Evolutionary conservation across 2,888 invertebrate species (phyloP).

Genomic region (Eupithecia abbreviata): DNA sequence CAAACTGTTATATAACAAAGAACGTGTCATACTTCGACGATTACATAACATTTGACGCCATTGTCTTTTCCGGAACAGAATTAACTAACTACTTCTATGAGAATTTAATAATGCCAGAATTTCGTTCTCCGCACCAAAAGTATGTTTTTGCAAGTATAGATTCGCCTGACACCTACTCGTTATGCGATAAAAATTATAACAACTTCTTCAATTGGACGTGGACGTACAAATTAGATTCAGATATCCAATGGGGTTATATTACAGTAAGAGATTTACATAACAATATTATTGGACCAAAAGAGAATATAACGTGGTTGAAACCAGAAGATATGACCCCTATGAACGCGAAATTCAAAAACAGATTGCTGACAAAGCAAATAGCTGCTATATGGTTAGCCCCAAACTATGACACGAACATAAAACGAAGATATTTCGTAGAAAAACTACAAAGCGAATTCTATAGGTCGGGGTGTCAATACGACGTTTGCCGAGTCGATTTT

Average conservation of each 20-base stretch:
- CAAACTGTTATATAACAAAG: slow-evolving; percentile 61
- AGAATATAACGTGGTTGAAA: slow-evolving; percentile 64
- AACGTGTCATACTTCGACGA: slow-evolving; percentile 42
- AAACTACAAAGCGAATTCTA: slow-evolving; percentile 40
- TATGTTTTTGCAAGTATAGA: slow-evolving; percentile 65
- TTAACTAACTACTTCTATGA: slow-evolving; percentile 12
- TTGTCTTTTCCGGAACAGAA: slow-evolving; percentile 46
- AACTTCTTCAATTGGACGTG: slow-evolving; percentile 69
- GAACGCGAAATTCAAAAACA: slow-evolving; percentile 50
- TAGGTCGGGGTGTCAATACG: slow-evolving; percentile 19
- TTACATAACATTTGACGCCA: slow-evolving; percentile 47
- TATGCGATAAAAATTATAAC: slow-evolving; percentile 54
- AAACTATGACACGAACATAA: slow-evolving; percentile 45
- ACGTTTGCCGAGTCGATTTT: slow-evolving; percentile 42
- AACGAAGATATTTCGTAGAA: slow-evolving; percentile 37
- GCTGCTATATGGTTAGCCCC: slow-evolving; percentile 60
- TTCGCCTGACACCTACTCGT: slow-evolving; percentile 60
- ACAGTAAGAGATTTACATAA: slow-evolving; percentile 58
- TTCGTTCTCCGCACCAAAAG: slow-evolving; percentile 58
- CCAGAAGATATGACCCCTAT: slow-evolving; percentile 55
- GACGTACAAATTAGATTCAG: slow-evolving; percentile 65
- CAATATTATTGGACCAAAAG: slow-evolving; percentile 61
- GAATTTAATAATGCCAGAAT: slow-evolving; percentile 43
- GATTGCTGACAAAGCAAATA: slow-evolving; percentile 50
- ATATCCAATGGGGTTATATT: slow-evolving; percentile 62